phyloP scores from a whole-genome alignment of 2,113 vertebrate genomes.

The Amblyopsis rosae region DNA sequence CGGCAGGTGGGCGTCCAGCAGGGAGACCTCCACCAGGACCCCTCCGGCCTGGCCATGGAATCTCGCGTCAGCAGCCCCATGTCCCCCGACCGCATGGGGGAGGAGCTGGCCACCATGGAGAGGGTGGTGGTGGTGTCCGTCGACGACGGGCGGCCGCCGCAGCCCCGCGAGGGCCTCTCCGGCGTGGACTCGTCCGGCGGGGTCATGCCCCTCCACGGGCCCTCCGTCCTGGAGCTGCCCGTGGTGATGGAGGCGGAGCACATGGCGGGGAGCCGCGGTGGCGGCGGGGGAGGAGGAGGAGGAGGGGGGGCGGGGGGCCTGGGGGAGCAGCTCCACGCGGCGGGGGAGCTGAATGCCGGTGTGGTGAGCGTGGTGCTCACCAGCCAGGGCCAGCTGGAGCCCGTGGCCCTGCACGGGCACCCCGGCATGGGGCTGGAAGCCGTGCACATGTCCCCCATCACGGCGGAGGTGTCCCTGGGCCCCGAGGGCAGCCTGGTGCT shows the following conservation, averaged over 20 bases:
- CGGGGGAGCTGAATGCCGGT: slow-evolving; percentile 84
- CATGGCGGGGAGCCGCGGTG: slow-evolving; percentile 54
- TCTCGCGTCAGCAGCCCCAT: slow-evolving; percentile 93
- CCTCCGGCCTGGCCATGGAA: slow-evolving; percentile 86
- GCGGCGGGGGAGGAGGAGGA: slow-evolving; percentile 76
- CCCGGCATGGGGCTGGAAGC: slow-evolving; percentile 90
- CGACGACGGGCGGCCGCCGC: slow-evolving; percentile 79
- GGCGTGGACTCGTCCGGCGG: slow-evolving; percentile 84
- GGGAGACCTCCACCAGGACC: slow-evolving; percentile 87
- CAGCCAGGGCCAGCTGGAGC: slow-evolving; percentile 81
- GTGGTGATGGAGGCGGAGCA: slow-evolving; percentile 94
- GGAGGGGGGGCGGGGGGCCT: slow-evolving; percentile 82
- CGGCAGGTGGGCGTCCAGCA: slow-evolving; percentile 87
- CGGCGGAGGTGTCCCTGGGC: slow-evolving; percentile 90
- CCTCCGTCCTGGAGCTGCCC: slow-evolving; percentile 87
- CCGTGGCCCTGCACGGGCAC: slow-evolving; percentile 89
- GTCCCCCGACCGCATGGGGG: slow-evolving; percentile 88
- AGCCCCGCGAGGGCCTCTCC: slow-evolving; percentile 81
- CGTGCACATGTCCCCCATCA: slow-evolving; percentile 90
- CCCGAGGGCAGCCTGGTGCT: slow-evolving; percentile 91
- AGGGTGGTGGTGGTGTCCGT: slow-evolving; percentile 82
- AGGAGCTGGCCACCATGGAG: slow-evolving; percentile 86
- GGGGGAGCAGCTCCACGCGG: slow-evolving; percentile 86
- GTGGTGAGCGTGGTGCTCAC: slow-evolving; percentile 93
- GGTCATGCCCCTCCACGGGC: slow-evolving; percentile 87